Evolutionary conservation across 2,888 invertebrate species (phyloP), one percentile per base, ranked within the genome.

Genomic region (Drosophila seclusa): DNA sequence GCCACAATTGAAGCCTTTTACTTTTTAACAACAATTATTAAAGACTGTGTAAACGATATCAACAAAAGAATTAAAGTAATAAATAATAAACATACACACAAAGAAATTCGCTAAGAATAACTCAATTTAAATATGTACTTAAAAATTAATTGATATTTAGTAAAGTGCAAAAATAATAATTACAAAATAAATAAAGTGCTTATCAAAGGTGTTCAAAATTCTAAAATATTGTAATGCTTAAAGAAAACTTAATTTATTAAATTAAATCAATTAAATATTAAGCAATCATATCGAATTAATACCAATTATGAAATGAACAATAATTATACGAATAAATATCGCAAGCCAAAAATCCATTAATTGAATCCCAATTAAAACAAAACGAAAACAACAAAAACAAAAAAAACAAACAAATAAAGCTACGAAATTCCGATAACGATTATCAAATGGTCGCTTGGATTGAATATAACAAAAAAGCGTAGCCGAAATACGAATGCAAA

Each of bases 401-500:
- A 7, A 4, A 34, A 1, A 34, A n/a, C n/a, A 1, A 21, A 21
- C 8, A 66, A 24, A 55, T 34, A 58, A 70, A 63, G 54, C 63
- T 57, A 68, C 64, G 32, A 64, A 68, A 60, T 60, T 68, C 62
- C 53, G 16, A 36, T 63, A 53, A 77, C 81, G 66, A 76, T 78
- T 68, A 66, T 72, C 90, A 84, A 89, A 91, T 92, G 92, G 86
- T 91, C 90, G 91, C 89, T 88, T 88, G 90, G 87, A 85, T 89
- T 86, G 81, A 80, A 82, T 81, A 76, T 79, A 90, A 82, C 66
- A 80, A 82, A 80, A 82, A 75, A 92, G 91, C 92, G 92, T 93
- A 93, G 92, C 92, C 93, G 93, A 93, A 88, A 93, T 93, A 93
- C 93, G 92, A 92, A 92, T 92, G 91, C 86, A 91, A 91, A 90